These are phyloP conservation scores for Cyprinus carpio DNA, from an alignment of 2,113 vertebrate genomes.

Conservation along the genomic window DNA sequence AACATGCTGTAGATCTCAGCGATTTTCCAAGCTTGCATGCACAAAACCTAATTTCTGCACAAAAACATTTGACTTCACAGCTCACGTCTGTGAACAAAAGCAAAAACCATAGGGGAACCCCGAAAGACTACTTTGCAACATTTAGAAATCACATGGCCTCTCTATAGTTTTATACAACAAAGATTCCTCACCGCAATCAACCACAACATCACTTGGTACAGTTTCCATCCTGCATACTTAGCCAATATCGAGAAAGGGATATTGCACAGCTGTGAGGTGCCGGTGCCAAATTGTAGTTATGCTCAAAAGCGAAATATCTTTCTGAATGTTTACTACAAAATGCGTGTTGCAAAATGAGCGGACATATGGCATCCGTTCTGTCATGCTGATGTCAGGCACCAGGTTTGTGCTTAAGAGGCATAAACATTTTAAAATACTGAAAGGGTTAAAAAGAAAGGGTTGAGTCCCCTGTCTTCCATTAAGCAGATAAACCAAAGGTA, in stretches of 20 bases:
- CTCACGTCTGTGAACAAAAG: neutral
- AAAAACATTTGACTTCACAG: constrained; percentile 3
- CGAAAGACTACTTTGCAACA: constrained; percentile 18
- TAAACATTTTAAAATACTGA: neutral
- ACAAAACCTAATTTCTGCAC: constrained; percentile 28
- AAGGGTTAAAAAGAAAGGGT: constrained; percentile 58
- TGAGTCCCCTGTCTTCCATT: constrained; percentile 75
- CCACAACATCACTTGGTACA: constrained; percentile 21
- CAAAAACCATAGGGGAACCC: constrained; percentile 31
- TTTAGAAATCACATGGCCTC: constrained; percentile 30
- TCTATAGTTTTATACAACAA: constrained; percentile 22
- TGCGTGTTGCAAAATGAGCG: neutral
- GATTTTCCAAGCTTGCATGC: constrained; percentile 3
- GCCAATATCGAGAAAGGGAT: constrained; percentile 39
- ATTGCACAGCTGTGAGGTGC: constrained; percentile 22
- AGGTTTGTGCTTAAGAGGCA: neutral
- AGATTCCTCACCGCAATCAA: constrained; percentile 36
- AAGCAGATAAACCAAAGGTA: constrained; percentile 90
- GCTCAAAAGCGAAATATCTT: constrained; percentile 19
- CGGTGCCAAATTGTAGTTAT: neutral
- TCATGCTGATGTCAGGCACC: neutral
- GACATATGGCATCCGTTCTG: neutral
- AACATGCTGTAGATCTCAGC: constrained; percentile 5
- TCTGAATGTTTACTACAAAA: constrained; percentile 17
- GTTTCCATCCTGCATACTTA: constrained; percentile 19